Conservation (phyloP, 1,140 invertebrate species). For the Drosophila lacteicornis region DNA sequence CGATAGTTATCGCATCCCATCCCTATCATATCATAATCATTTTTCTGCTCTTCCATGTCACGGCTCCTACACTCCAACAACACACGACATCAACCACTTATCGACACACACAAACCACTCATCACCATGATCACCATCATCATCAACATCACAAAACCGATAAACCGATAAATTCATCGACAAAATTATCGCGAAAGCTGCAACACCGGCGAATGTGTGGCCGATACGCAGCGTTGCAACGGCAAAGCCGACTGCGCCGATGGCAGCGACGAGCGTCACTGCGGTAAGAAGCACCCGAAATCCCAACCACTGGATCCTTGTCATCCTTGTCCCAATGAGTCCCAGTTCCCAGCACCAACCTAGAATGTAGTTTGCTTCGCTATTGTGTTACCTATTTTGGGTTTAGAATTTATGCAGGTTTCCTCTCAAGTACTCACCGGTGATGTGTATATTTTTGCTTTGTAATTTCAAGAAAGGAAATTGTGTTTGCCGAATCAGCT, state of each 20-base stretch:
- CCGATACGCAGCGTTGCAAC: slow-evolving; percentile 88
- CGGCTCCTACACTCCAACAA: slow-evolving; percentile 40
- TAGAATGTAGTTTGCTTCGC: slow-evolving; percentile 12
- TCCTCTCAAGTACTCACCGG: slow-evolving; percentile 6
- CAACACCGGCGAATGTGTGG: slow-evolving; percentile 84
- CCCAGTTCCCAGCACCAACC: background rate
- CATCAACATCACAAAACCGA: slow-evolving; percentile 30
- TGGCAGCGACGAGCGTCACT: slow-evolving; percentile 90
- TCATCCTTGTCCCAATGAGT: background rate
- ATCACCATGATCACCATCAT: slow-evolving; percentile 20
- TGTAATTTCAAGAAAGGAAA: slow-evolving; percentile 39
- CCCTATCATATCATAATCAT: slow-evolving; percentile 31
- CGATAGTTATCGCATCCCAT: background rate
- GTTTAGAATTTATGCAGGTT: background rate
- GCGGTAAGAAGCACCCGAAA: slow-evolving; percentile 84
- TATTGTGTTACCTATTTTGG: too few species aligned
- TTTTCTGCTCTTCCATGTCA: slow-evolving; percentile 48
- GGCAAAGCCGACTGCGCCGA: slow-evolving; percentile 89
- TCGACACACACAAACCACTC: slow-evolving; percentile 21
- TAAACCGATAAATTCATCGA: slow-evolving; percentile 10
- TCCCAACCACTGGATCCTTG: background rate
- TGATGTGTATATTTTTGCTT: slow-evolving; percentile 16
- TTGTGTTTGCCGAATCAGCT: slow-evolving; percentile 31
- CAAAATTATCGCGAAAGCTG: slow-evolving; percentile 57
- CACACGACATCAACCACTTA: background rate